Conservation (phyloP, 2,797 vertebrate genomes). For the Tachyglossus aculeatus region DNA sequence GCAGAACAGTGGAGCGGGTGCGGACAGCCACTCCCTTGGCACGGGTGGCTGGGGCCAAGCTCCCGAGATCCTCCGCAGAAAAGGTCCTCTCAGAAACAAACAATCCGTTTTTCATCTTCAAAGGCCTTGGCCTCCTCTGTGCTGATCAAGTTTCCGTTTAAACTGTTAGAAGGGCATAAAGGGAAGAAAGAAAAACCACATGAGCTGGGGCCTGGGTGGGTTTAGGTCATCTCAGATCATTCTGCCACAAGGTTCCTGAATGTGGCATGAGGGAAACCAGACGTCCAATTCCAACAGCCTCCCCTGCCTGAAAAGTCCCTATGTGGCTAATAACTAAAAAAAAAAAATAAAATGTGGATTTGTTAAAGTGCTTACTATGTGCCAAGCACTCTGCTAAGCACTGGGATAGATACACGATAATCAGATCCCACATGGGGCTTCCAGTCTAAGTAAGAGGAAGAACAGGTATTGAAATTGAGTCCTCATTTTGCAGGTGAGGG, state of each 20-base stretch:
- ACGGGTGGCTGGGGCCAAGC: neutral
- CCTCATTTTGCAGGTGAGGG: too few relatives aligned
- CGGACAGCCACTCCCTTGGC: neutral
- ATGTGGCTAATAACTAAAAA: too few relatives aligned
- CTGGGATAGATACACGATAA: too few relatives aligned
- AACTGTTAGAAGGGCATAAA: constrained; percentile 49
- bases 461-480: too few relatives aligned
- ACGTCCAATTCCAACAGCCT: too few relatives aligned
- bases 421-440: too few relatives aligned
- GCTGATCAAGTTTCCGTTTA: constrained; percentile 72
- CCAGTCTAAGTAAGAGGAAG: too few relatives aligned
- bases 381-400: too few relatives aligned
- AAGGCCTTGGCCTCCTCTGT: constrained; percentile 73
- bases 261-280: too few relatives aligned
- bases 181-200: neutral
- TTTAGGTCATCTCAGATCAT: rapidly evolving
- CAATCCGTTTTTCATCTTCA: constrained; percentile 68
- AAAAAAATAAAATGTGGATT: too few relatives aligned
- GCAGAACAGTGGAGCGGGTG: neutral
- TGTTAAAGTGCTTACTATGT: too few relatives aligned
- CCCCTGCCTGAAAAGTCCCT: too few relatives aligned
- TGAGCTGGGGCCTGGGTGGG: neutral
- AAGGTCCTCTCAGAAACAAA: constrained; percentile 65
- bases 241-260: neutral
- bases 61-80: neutral